Evolutionary conservation across 2,797 vertebrate genomes (phyloP).

Genomic region (Enteromius radiatus): DNA sequence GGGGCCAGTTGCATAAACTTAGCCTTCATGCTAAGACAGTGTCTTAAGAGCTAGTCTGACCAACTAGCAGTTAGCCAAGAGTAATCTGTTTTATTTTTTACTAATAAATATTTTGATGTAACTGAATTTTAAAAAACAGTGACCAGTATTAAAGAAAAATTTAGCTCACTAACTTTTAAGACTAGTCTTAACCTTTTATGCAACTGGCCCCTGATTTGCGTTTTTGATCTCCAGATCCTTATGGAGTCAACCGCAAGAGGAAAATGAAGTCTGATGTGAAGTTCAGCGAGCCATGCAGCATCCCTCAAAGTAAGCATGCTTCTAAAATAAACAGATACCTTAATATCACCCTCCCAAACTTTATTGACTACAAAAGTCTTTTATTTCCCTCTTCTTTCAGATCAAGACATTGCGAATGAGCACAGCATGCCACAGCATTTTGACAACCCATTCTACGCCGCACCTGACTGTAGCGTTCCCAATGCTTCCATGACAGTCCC

Average conservation of each 20-base stretch:
- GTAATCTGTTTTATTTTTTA: too few species aligned
- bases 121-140: too few species aligned
- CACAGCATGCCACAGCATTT: conserved; percentile 45
- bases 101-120: too few species aligned
- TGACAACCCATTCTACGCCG: conserved; percentile 42
- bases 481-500: conserved; percentile 4
- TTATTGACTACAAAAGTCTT: background rate
- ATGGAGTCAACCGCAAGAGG: conserved; percentile 79
- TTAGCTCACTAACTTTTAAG: too few species aligned
- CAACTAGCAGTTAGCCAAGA: too few species aligned
- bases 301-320: conserved; percentile 67
- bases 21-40: too few species aligned
- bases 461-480: conserved; percentile 37
- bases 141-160: too few species aligned
- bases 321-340: background rate
- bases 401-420: conserved; percentile 54
- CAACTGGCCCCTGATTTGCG: conserved; percentile 1
- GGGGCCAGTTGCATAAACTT: too few species aligned
- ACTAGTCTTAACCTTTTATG: too few species aligned
- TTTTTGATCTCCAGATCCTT: conserved; percentile 76
- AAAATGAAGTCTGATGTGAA: conserved; percentile 75
- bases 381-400: background rate
- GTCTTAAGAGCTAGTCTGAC: too few species aligned
- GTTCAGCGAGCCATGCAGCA: conserved; percentile 70
- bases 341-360: background rate